Percentiles rank a stretch among this genome's conserved stretches.
Conservation (phyloP, 2,113 vertebrate species). For the Tragelaphus scriptus region DNA sequence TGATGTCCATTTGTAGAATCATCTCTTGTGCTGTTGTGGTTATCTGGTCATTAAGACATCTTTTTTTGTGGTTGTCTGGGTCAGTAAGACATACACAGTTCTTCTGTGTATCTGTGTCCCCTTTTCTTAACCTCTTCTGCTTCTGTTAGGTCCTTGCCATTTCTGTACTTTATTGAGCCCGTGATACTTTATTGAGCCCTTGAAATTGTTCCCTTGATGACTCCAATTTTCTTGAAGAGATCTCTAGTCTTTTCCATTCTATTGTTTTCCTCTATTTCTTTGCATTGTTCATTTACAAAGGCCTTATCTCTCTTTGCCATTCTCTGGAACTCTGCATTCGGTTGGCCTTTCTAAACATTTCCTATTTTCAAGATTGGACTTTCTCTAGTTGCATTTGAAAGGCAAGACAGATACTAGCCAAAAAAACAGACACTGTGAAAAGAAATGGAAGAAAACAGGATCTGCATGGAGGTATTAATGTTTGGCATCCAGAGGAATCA, state of each 20-base stretch:
- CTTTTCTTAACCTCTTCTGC: background rate
- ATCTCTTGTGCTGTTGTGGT: background rate
- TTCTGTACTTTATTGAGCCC: background rate
- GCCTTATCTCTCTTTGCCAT: background rate
- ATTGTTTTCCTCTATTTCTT: background rate
- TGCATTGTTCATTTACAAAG: background rate
- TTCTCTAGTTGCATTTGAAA: conserved; percentile 7
- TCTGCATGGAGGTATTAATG: background rate
- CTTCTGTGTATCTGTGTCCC: background rate
- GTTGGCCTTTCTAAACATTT: background rate
- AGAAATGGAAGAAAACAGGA: background rate
- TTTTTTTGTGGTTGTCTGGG: background rate
- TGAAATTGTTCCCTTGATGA: background rate
- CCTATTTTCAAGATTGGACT: background rate
- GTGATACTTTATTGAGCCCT: background rate
- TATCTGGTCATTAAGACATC: background rate
- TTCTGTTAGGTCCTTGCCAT: background rate
- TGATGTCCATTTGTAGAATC: background rate
- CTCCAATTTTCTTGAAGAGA: background rate
- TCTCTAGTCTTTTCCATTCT: background rate
- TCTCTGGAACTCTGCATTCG: background rate
- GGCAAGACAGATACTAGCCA: background rate
- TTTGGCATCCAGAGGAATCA: background rate
- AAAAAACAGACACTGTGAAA: conserved; percentile 1
- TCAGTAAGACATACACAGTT: background rate